Evolutionary conservation across 2,113 vertebrate genomes (phyloP), one percentile per base, ranked within the genome.

Genomic region (Scopus umbretta): DNA sequence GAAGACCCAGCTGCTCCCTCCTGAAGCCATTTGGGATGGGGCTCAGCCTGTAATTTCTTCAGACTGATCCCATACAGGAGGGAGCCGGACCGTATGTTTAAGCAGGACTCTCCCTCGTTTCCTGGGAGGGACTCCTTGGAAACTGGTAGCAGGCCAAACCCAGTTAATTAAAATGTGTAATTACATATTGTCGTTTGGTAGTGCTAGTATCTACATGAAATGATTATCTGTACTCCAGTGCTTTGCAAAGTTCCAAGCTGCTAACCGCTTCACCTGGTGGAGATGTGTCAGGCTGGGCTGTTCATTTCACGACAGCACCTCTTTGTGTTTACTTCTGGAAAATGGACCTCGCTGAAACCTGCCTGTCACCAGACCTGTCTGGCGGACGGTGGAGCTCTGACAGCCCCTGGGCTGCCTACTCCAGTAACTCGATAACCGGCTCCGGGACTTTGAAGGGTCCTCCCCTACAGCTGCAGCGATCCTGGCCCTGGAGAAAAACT

Each of bases 321-420:
- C 79, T 66, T 50, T 52, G 30, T 19, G 34, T 67, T 45, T 27
- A 30, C 29, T 50, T 14, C 18, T 50, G 56, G 13, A 42, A 62
- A 70, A 38, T 3, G 20, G 12, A 40, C 25, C 40, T 70, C 2
- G 7, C 66, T 47, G 68, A 61, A 90, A 32, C 20, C n/a, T 59
- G 32, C 20, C 47, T 22, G 40, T 53, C 72, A 23, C 17, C 58
- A 72, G 38, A 5, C 16, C 4, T 2, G 2, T 13, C 12, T 11
- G 80, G 30, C 0, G 3, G 59, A 10, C 1, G 1, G 34, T 0
- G 1, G 56, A 22, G 27, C 30, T 56, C 29, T 8, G 17, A 11
- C 25, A 42, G 36, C 36, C n/a, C 16, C 49, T 17, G 16, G 17
- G 47, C 22, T 4, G 3, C 62, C 40, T n/a, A 14, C 22, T 63